Percentiles rank a stretch among this genome's conserved stretches.
phyloP scores from a whole-genome alignment of 2,113 vertebrate species.

The Caranx ignobilis region DNA sequence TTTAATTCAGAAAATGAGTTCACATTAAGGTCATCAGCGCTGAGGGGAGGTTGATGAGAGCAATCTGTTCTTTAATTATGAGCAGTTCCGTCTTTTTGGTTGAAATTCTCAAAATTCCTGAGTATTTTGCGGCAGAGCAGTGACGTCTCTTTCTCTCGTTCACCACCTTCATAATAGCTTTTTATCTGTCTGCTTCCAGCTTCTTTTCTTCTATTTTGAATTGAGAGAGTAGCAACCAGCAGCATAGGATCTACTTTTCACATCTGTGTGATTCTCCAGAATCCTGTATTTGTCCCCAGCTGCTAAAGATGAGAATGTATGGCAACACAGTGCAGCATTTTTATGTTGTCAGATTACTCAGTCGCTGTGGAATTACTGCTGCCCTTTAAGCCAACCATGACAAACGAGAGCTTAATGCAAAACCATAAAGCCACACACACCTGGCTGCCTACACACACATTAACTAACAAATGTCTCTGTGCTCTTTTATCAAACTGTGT shows the following conservation, averaged over 20 bases:
- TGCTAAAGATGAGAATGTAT: background rate
- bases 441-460: background rate
- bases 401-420: background rate
- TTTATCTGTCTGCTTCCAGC: background rate
- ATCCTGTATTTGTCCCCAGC: background rate
- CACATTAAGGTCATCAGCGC: constrained; percentile 40
- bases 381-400: constrained; percentile 5
- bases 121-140: background rate
- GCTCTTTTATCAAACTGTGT: constrained; percentile 13
- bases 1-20: constrained; percentile 61
- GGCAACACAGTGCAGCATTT: background rate
- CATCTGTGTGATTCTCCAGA: background rate
- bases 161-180: background rate
- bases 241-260: background rate
- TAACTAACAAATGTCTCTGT: constrained; percentile 1
- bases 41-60: constrained; percentile 12
- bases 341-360: background rate
- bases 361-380: constrained; percentile 11
- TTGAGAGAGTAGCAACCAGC: background rate
- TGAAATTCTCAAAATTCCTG: background rate
- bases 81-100: background rate
- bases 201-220: background rate
- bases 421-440: background rate
- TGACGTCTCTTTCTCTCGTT: background rate
- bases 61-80: constrained; percentile 43